Evolutionary conservation across 2,797 vertebrate species (phyloP), one percentile per base, ranked within the genome.

Genomic region (Falco novaeseelandiae): DNA sequence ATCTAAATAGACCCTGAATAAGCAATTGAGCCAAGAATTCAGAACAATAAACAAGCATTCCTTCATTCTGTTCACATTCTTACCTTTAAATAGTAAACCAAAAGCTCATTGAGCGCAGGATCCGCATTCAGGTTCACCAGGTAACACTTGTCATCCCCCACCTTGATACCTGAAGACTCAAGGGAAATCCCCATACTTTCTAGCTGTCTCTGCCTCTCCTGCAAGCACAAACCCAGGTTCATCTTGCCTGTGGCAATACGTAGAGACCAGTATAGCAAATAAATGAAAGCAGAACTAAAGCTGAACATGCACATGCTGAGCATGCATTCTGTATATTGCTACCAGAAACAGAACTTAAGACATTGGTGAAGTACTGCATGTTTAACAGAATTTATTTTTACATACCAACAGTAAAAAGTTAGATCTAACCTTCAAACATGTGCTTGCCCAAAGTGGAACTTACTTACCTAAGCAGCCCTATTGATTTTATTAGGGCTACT

Each of bases 171-270:
- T 19, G 99, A 99, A 1, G 99, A 99, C 97, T 99, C 99, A 26
- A 99, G 98, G 91, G 99, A 99, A 97, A 99, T 99, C 18, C 99
- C 99, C 99, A 99, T 99, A 96, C 99, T 99, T 97, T 99, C 99
- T 52, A 99, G 97, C 91, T 99, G 99, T 77, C 98, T 99, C 91
- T 99, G 99, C 66, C 99, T 99, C 94, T 99, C 99, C 99, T 99
- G 97, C 54, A 94, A 94, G 97, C 30, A 96, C 11, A 96, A 38
- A 83, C 78, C 73, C 4, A 63, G 26, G 38, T 79, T 81, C 16
- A 65, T 42, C 32, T 71, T 82, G 12, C n/a, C 38, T 91, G 25
- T 38, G 86, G 52, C 51, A 90, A 5, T 30, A 62, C 1, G 3
- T 1, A 55, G 52, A 74, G 27, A 77, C 4, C 83, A 80, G 70